Conservation (phyloP, 2,113 vertebrate species). For the Myrmecophaga tridactyla region DNA sequence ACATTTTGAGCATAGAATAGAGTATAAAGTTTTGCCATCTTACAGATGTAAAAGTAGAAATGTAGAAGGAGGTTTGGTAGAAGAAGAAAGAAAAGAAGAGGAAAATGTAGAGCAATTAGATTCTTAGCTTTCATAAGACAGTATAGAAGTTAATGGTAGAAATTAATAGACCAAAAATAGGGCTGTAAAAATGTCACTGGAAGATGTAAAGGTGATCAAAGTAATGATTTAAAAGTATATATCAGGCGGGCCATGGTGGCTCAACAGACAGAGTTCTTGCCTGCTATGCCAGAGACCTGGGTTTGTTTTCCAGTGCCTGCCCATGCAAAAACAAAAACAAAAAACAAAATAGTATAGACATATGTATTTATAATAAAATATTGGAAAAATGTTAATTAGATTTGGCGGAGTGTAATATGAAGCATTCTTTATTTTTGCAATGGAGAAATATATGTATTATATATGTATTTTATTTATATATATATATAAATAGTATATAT, state of each 20-base stretch:
- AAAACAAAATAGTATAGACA: no score
- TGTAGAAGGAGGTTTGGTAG: not conserved
- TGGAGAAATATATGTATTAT: not conserved
- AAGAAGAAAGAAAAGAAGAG: not conserved
- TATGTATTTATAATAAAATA: not conserved
- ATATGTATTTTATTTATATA: no score
- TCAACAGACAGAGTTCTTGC: no score
- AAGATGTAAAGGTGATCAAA: not conserved
- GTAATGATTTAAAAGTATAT: not conserved
- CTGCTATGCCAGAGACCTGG: no score
- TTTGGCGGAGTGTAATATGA: not conserved
- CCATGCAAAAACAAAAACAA: no score
- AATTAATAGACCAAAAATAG: not conserved
- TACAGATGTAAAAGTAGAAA: not conserved
- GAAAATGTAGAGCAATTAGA: not conserved
- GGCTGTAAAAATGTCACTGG: not conserved
- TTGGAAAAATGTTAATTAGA: not conserved
- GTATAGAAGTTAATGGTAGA: not conserved
- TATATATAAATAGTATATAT: not conserved
- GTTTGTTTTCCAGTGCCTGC: no score
- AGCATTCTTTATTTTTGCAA: not conserved
- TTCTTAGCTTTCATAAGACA: not conserved
- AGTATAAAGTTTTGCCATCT: not conserved
- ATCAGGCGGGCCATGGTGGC: no score
- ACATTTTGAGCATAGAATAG: not conserved